Evolutionary conservation across 2,113 vertebrate species (phyloP).

Genomic region (Gadus macrocephalus): DNA sequence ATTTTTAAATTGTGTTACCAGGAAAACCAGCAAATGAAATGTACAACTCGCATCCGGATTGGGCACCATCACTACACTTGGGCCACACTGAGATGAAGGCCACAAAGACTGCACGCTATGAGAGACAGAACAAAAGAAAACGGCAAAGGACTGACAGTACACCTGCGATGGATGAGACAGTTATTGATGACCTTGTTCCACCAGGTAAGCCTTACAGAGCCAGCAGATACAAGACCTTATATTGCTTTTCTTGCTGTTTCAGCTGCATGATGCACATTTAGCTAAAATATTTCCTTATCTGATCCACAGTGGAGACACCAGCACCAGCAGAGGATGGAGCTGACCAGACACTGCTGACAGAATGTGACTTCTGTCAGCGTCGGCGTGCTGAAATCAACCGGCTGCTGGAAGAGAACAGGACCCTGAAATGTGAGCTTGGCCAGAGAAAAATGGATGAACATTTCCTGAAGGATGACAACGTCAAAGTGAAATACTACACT

Average conservation of each 20-base stretch:
- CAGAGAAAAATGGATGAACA: neutral
- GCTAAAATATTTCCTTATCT: no score
- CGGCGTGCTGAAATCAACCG: neutral
- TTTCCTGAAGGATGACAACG: neutral
- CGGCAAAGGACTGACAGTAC: no score
- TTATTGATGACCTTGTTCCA: no score
- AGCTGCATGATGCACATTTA: no score
- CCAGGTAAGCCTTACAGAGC: no score
- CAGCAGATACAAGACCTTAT: no score
- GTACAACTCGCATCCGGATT: constrained; percentile 10
- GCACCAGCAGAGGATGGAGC: neutral
- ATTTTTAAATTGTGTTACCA: no score
- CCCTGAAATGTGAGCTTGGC: constrained; percentile 5
- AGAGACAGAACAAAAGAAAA: neutral
- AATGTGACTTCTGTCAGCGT: neutral
- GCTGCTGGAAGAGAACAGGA: constrained; percentile 12
- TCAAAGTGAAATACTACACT: neutral
- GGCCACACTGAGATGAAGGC: constrained; percentile 10
- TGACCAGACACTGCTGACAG: neutral
- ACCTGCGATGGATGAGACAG: no score
- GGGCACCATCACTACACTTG: constrained; percentile 16
- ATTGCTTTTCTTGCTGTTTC: no score
- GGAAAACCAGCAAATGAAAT: no score
- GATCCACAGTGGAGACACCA: neutral
- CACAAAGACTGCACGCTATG: constrained; percentile 3